Evolutionary conservation across 2,797 vertebrate species (phyloP).

Genomic region (Hydrophis major): DNA sequence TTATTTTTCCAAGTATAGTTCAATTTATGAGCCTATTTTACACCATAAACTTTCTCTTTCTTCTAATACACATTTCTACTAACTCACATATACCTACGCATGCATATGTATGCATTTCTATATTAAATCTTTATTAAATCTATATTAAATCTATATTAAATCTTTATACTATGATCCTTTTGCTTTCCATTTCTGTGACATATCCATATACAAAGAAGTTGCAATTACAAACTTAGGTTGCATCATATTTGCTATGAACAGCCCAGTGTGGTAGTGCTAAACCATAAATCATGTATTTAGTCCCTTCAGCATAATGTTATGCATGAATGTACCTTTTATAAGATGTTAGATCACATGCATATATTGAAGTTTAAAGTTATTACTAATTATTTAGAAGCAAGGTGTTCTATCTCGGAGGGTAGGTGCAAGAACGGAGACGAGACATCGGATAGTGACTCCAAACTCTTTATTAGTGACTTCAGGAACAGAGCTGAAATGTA

Average conservation of each 20-base stretch:
- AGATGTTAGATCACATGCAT: neutral
- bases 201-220: neutral
- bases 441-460: too few species aligned
- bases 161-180: neutral
- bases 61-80: neutral
- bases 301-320: neutral
- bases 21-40: neutral
- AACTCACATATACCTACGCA: neutral
- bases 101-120: neutral
- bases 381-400: neutral
- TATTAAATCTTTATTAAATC: neutral
- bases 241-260: neutral
- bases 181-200: neutral
- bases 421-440: too few species aligned
- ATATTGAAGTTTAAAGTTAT: neutral
- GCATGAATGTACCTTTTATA: neutral
- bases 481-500: too few species aligned
- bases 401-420: too few species aligned
- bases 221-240: neutral
- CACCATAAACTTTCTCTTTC: neutral
- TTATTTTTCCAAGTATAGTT: neutral
- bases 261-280: neutral
- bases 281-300: neutral
- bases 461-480: too few species aligned
- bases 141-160: neutral